Base-by-base conservation (phyloP, 2,113 vertebrate species). In the Illadopsis cleaveri region DNA sequence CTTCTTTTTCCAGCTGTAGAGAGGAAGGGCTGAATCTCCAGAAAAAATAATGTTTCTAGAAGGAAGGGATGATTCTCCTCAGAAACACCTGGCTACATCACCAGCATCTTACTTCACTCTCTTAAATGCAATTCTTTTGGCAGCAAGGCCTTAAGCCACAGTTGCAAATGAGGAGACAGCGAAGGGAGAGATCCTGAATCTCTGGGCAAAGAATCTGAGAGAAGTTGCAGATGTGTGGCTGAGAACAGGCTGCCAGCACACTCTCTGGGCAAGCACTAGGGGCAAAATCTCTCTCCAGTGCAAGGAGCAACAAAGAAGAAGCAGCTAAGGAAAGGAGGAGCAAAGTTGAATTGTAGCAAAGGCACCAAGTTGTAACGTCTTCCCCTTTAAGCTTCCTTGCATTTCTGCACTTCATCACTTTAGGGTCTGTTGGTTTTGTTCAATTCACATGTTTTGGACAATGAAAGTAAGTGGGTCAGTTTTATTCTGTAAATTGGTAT, bases 251-350 rank as follows among this genome's bases (percentile, higher is more conserved):
- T 62, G 69, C 35, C 64, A 61, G 15, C 9, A 5, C 6, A 0
- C 33, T 60, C 15, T 6, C 37, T 7, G 1, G 31, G 21, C 6
- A 25, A 86, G 33, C 40, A 66, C 60, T n/a, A 17, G 44, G 50
- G 33, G 35, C 61, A 35, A 51, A 85, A 62, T 21, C 7, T 75
- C 33, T 33, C 6, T 42, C 17, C 10, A 12, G 56, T 3, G 8
- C 20, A 35, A 85, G 42, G 33, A 82, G 48, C 45, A 15, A 21
- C 1, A 4, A 78, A 44, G 12, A 14, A n/a, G 27, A 21, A 20
- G 13, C 12, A 47, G 6, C 35, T 45, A 11, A 0, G 1, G 38
- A 57, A 33, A 68, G 48, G 0, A n/a, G 50, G 5, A 68, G 10
- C 24, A 30, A 23, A 89, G 24, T 19, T 56, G 12, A 6, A 0